Base-by-base conservation (phyloP, 2,888 invertebrate species). In the Drosophila yooni region DNA sequence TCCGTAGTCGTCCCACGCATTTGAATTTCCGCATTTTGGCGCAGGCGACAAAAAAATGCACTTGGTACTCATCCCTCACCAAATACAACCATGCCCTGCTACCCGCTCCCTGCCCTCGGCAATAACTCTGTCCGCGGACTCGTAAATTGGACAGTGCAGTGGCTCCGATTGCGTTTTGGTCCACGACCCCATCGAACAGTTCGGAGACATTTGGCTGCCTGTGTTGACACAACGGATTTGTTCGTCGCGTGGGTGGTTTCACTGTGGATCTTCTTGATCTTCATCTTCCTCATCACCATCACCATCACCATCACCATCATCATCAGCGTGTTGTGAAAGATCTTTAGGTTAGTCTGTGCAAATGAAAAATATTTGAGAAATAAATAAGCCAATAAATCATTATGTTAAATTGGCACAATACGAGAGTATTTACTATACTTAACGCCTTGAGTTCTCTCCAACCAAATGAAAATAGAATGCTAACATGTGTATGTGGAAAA, bases 331-430 rank as follows among this genome's bases (percentile, higher is more conserved):
- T 89, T 89, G 80, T 80, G 84, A 89, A 89, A 85, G 83, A 84
- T 64, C 80, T 83, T 57, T 67, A 64, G 70, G 66, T 65, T 57
- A 64, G 63, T 68, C 43, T 65, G 46, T 38, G 79, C 70, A 67
- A 67, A 80, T 71, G 79, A 78, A 25, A 88, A 83, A 80, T 87
- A 82, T 85, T 89, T 85, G 72, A 51, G 67, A 80, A 82, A 89
- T 85, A 85, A 89, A 85, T 89, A 89, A 87, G 70, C 80, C 74
- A 89, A 85, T 85, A 85, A 85, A 85, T 85, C 85, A 85, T 85
- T 84, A 84, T 85, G 85, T 89, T 89, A 89, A 85, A 85, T 85
- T 85, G 85, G 82, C 89, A 80, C 76, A 74, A 83, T 81, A 74
- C 72, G 60, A 58, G 61, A 67, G 34, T 71, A 70, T 80, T 84